Conservation (phyloP, 2,797 vertebrate genomes). For the Lepilemur septentrionalis region DNA sequence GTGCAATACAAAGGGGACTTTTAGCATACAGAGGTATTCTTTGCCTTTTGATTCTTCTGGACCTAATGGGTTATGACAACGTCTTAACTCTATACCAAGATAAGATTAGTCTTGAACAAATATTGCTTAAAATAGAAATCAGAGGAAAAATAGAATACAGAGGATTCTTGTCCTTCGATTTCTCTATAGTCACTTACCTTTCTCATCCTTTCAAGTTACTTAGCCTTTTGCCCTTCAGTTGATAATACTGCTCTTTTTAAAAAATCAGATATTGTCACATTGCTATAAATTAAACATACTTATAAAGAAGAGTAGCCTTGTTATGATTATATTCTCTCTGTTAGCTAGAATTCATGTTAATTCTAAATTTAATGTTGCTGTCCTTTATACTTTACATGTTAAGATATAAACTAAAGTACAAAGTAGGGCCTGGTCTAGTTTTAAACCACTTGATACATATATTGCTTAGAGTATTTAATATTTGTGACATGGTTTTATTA, state of each 20-base stretch:
- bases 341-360: background rate
- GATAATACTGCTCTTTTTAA: background rate
- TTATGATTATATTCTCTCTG: background rate
- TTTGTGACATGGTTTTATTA: background rate
- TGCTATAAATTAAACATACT: background rate
- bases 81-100: background rate
- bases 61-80: background rate
- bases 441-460: background rate
- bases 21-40: background rate
- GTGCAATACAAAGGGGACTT: background rate
- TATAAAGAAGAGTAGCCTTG: background rate
- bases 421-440: background rate
- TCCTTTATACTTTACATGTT: background rate
- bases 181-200: background rate
- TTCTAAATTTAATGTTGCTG: background rate
- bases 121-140: background rate
- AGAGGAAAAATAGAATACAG: background rate
- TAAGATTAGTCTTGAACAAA: background rate
- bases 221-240: background rate
- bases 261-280: background rate
- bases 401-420: background rate
- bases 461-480: background rate
- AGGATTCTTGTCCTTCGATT: background rate
- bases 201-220: background rate
- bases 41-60: slow-evolving; percentile 1